A percentile compares a stretch with the other conserved stretches of the same genome.
These are phyloP conservation scores for Eilema caniola DNA, from an alignment of 2,888 invertebrate species.

Conservation along the genomic window DNA sequence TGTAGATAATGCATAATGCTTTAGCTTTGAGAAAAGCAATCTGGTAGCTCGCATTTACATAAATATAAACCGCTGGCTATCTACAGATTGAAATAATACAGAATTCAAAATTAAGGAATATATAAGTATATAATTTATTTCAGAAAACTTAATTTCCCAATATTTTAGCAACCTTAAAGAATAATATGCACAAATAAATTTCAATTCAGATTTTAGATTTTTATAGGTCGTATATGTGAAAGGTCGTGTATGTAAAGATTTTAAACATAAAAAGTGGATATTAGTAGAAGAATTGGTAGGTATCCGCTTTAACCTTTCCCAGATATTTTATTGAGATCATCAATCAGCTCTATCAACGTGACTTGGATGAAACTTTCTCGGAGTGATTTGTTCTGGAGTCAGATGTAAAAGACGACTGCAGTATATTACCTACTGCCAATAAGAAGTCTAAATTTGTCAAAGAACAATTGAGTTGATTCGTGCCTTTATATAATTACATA, in stretches of 20 bases:
- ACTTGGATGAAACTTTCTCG: constrained; percentile 7
- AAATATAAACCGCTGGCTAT: constrained; percentile 6
- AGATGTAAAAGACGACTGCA: constrained; percentile 1
- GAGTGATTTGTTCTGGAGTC: constrained; percentile 2
- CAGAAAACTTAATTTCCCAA: neutral
- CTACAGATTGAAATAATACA: neutral
- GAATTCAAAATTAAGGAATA: neutral
- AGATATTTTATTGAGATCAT: constrained; percentile 19
- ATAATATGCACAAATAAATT: neutral
- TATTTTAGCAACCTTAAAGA: neutral
- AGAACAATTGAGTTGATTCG: constrained; percentile 1
- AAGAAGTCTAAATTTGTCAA: neutral
- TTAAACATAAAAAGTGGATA: constrained; percentile 14
- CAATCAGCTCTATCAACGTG: constrained; percentile 11
- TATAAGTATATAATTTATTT: neutral
- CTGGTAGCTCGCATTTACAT: neutral
- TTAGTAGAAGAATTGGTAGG: constrained; percentile 1
- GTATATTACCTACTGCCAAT: constrained; percentile 4
- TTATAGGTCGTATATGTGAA: neutral
- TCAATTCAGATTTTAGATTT: neutral
- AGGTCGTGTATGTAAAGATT: neutral
- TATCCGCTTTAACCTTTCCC: constrained; percentile 5
- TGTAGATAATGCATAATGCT: neutral
- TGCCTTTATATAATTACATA: constrained; percentile 15
- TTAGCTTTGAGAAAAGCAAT: neutral